phyloP scores from a whole-genome alignment of 2,888 invertebrate genomes.

The Watsonalla binaria region DNA sequence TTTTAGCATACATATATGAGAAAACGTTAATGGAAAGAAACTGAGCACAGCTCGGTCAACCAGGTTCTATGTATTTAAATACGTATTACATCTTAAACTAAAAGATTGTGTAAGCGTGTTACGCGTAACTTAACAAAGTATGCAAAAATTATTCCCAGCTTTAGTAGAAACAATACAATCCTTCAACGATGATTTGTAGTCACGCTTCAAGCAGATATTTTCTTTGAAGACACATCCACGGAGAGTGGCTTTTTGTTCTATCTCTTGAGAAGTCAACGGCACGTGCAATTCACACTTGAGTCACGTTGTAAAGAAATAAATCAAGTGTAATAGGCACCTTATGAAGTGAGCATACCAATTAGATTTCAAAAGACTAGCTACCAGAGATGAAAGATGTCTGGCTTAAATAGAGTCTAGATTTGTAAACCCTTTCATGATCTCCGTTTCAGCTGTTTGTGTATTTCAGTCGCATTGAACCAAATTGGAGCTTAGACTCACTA shows the following conservation, averaged over 20 bases:
- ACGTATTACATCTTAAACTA: no score
- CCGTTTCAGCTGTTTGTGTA: slow-evolving; percentile 6
- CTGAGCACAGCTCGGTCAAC: no score
- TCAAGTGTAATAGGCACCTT: slow-evolving; percentile 15
- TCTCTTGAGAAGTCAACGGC: slow-evolving; percentile 19
- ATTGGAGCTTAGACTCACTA: neutral
- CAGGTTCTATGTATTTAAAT: no score
- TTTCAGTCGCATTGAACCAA: neutral
- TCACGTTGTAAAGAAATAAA: slow-evolving; percentile 32
- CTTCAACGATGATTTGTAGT: neutral
- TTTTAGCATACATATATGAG: no score
- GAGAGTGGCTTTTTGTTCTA: slow-evolving; percentile 17
- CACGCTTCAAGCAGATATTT: neutral
- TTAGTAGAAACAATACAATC: neutral
- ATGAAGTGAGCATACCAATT: slow-evolving; percentile 32
- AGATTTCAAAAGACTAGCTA: slow-evolving; percentile 29
- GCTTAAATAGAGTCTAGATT: slow-evolving; percentile 11
- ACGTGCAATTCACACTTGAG: slow-evolving; percentile 31
- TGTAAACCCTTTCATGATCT: slow-evolving; percentile 7
- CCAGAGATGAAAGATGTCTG: slow-evolving; percentile 12
- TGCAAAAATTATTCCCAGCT: neutral
- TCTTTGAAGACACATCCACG: slow-evolving; percentile 1
- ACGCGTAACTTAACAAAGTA: neutral
- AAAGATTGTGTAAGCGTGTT: neutral
- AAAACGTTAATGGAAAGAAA: no score